Evolutionary conservation across 37 sponge, comb jelly and placozoan species (phyloP), one percentile per base, ranked within the genome.

Genomic region (Beroe forskalii): DNA sequence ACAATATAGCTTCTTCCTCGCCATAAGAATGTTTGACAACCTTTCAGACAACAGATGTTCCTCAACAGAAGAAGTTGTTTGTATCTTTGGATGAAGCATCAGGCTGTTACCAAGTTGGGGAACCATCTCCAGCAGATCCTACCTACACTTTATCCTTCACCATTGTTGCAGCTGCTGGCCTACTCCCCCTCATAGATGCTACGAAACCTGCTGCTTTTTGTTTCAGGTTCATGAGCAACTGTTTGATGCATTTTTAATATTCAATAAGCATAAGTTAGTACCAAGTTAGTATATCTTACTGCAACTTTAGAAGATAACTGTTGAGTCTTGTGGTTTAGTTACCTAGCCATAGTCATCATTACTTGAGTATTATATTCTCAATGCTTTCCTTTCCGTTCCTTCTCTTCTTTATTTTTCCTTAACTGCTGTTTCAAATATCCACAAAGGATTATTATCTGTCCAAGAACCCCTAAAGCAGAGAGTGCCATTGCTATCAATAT

Each of bases 91-190:
- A 95, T 32, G 89, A 93, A 36, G 31, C 40, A 17, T 91, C 92
- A 6, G 93, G 92, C 8, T 93, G 66, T 67, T 95, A 93, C 89
- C 61, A 76, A n/a, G 55, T 95, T 9, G 93, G 94, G 17, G 35
- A 75, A 28, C 80, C 63, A 19, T 32, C 55, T n/a, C 48, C 40
- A 17, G 39, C 40, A 8, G 91, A 94, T 28, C 33, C 33, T 4
- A 67, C 91, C 36, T 93, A 90, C 91, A 92, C 89, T 32, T 63
- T 95, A 36, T 94, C 94, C 32, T 32, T 95, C 42, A 93, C 93
- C 0, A 66, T 95, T 9, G 23, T 62, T 19, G 76, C 91, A 40
- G 72, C 93, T n/a, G 60, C 76, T 8, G 8, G 91, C 20, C 91
- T 95, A 1, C 62, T 89, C 27, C 61, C 48, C 14, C 75, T 72